phyloP scores from a whole-genome alignment of 2,797 vertebrate species.

The Crenuchus spilurus region DNA sequence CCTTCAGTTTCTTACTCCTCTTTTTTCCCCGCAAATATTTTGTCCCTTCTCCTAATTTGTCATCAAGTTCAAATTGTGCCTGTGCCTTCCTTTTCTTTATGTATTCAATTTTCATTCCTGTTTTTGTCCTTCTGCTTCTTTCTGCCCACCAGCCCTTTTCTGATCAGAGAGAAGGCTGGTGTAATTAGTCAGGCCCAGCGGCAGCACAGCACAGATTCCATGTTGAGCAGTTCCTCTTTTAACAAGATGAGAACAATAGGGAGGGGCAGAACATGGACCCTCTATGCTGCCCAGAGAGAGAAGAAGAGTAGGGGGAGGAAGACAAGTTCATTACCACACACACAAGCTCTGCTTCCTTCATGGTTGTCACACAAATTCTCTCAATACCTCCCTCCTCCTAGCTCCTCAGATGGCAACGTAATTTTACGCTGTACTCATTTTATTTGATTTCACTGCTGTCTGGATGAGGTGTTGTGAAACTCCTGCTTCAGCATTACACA shows the following conservation, averaged over 20 bases:
- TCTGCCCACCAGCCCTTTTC: not conserved
- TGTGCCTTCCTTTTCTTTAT: not conserved
- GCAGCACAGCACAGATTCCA: not conserved
- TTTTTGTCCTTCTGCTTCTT: constrained; percentile 3
- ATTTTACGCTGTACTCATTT: not conserved
- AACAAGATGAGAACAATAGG: constrained; percentile 1
- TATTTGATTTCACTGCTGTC: not conserved
- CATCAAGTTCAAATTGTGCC: not conserved
- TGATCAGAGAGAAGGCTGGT: constrained; percentile 32
- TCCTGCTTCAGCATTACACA: not conserved
- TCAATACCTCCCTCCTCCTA: not conserved
- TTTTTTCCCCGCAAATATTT: not conserved
- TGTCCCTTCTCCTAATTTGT: not conserved
- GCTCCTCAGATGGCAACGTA: not conserved
- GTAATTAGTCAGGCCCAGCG: constrained; percentile 30
- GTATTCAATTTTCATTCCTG: not conserved
- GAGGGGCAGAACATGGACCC: constrained; percentile 16
- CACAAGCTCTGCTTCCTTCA: not conserved
- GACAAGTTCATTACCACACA: constrained; percentile 24
- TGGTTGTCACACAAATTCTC: not conserved
- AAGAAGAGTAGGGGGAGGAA: constrained; percentile 3
- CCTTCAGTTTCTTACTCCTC: not conserved
- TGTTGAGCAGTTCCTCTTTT: not conserved
- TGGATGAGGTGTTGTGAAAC: not conserved
- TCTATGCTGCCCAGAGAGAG: not conserved